These are phyloP conservation scores for Lytechinus pictus DNA, from an alignment of 35 echinoderm and acorn worm genomes.

Conservation along the genomic window DNA sequence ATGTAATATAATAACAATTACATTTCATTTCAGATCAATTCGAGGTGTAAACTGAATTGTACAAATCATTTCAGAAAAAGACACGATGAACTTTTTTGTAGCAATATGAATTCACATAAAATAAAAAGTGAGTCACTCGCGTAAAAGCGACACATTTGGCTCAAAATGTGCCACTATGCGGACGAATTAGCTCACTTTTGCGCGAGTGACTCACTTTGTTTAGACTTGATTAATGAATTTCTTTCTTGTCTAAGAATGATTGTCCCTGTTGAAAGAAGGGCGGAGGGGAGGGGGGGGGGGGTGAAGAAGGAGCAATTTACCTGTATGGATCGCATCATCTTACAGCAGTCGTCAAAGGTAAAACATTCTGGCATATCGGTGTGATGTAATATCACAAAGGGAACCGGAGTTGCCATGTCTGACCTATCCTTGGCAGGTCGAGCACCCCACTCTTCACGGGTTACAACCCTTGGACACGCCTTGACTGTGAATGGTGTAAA, in stretches of 20 bases:
- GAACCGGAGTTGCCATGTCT: slow-evolving; percentile 61
- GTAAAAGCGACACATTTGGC: too few relatives aligned
- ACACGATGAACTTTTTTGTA: too few relatives aligned
- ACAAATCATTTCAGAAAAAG: too few relatives aligned
- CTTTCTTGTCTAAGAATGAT: too few relatives aligned
- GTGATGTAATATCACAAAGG: slow-evolving; percentile 75
- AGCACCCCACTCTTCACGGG: slow-evolving; percentile 65
- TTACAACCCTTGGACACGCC: slow-evolving; percentile 68
- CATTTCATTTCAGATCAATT: neutral
- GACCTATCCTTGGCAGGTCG: slow-evolving; percentile 38
- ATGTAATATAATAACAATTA: neutral
- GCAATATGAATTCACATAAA: too few relatives aligned
- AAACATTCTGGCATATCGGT: slow-evolving; percentile 50
- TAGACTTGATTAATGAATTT: too few relatives aligned
- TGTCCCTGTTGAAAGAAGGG: too few relatives aligned
- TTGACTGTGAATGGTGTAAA: neutral
- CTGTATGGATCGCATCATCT: slow-evolving; percentile 70
- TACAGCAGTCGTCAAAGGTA: slow-evolving; percentile 52
- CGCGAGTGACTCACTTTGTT: too few relatives aligned
- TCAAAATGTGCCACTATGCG: too few relatives aligned
- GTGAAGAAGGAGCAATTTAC: neutral
- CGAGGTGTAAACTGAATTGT: too few relatives aligned
- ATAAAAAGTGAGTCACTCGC: too few relatives aligned
- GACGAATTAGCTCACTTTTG: too few relatives aligned
- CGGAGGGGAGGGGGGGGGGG: neutral